A percentile compares a stretch with the other conserved stretches of the same genome.
Evolutionary conservation across 2,888 invertebrate genomes (phyloP).

Genomic region (Deroplatys truncata): DNA sequence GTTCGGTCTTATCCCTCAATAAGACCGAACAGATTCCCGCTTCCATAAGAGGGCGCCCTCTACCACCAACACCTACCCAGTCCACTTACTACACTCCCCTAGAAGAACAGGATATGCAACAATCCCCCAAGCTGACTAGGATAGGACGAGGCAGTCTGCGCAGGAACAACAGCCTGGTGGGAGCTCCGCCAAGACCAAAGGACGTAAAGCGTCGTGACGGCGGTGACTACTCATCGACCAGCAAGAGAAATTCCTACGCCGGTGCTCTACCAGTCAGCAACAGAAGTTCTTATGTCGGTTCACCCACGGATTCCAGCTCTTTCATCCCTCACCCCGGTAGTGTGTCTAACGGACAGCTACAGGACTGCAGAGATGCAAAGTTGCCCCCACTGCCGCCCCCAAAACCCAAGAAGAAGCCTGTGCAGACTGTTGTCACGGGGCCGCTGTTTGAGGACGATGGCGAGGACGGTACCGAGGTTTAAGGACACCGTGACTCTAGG

Average conservation of each 20-base stretch:
- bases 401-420: conserved; percentile 3
- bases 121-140: background rate
- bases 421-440: background rate
- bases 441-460: conserved; percentile 4
- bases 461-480: conserved; percentile 6
- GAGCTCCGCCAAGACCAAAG: background rate
- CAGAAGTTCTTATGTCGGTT: background rate
- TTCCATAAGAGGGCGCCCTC: conserved; percentile 16
- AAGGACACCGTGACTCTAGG: background rate
- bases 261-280: background rate
- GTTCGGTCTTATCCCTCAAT: conserved; percentile 72
- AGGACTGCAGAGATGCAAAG: background rate
- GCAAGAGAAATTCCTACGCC: background rate
- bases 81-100: conserved; percentile 35
- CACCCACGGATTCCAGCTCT: background rate
- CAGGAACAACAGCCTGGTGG: background rate
- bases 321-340: background rate
- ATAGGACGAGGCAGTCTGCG: background rate
- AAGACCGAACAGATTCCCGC: conserved; percentile 47
- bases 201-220: background rate
- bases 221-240: background rate
- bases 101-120: background rate
- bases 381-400: conserved; percentile 8
- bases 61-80: conserved; percentile 53
- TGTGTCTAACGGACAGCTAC: conserved; percentile 1